Conservation (phyloP, 2,113 vertebrate genomes). For the Tor tambroides region DNA sequence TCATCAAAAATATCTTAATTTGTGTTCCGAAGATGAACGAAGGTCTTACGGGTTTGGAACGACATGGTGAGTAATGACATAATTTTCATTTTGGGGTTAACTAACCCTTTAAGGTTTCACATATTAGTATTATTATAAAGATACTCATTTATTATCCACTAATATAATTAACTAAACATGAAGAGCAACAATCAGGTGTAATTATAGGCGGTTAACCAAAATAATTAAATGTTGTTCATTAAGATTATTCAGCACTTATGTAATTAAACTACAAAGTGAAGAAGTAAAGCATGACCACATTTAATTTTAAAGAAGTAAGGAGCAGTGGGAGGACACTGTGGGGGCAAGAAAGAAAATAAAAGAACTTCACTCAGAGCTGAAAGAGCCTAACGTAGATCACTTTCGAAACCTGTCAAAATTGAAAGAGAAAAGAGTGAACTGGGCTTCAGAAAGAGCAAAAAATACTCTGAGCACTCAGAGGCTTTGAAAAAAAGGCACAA, state of each 20-base stretch:
- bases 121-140: background rate
- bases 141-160: background rate
- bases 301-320: background rate
- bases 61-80: too few species aligned
- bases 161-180: background rate
- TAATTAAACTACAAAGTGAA: slow-evolving; percentile 4
- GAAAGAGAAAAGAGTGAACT: slow-evolving; percentile 22
- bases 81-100: too few species aligned
- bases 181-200: background rate
- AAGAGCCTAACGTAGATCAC: background rate
- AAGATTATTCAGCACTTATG: background rate
- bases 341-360: slow-evolving; percentile 2
- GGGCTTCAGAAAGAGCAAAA: background rate
- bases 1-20: too few species aligned
- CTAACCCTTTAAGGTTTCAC: background rate
- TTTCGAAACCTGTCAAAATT: slow-evolving; percentile 15
- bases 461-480: slow-evolving; percentile 3
- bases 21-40: too few species aligned
- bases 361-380: background rate
- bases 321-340: background rate
- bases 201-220: background rate
- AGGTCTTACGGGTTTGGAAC: too few species aligned
- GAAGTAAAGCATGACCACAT: background rate
- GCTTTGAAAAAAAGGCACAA: slow-evolving; percentile 7
- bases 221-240: background rate